Base-by-base conservation (phyloP, 2,113 vertebrate genomes). In the Tautogolabrus adspersus region DNA sequence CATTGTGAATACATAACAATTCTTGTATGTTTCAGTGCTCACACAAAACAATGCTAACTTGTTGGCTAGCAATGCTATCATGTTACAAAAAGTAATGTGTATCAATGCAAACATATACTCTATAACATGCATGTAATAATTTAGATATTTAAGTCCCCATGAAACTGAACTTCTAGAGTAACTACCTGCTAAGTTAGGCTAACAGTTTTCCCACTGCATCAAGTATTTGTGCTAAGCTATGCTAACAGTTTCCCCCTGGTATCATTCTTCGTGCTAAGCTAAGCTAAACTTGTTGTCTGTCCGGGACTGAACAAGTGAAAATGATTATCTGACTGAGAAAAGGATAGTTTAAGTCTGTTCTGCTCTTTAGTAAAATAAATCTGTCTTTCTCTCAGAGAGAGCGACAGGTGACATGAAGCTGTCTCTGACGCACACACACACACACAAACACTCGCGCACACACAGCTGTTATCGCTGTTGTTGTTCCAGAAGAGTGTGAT, bases 401-500 rank as follows among this genome's bases (percentile, higher is more conserved):
- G 37, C 56, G 18, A 56, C 49, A 63, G 46, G 44, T 38, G 57
- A 54, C 30, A 49, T 7, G 16, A 49, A 49, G 47, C 47, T 49
- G 47, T 49, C 15, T 18, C 63, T 49, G 49, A 67, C 38, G 54
- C 68, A 46, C 22, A 66, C 68, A 59, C 61, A 60, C 52, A 51
- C 61, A 46, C 22, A 66, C 68, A 59, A 44, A 61, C 42, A 52
- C 52, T 26, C 38, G 66, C 40, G 58, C 66, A 70, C 37, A 44
- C 38, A 66, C 47, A 63, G 19, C 46, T 73, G 69, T 44, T 82
- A 71, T 78, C 79, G 40, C 75, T 67, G 65, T 21, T 78, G 63
- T 59, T 80, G 69, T 69, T 70, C 69, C 69, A 74, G 64, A 22
- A 51, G 69, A 81, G 72, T 75, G 70, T 75, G 83, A 75, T 71